phyloP scores from a whole-genome alignment of 2,888 invertebrate genomes.

The Phengaris alcon region DNA sequence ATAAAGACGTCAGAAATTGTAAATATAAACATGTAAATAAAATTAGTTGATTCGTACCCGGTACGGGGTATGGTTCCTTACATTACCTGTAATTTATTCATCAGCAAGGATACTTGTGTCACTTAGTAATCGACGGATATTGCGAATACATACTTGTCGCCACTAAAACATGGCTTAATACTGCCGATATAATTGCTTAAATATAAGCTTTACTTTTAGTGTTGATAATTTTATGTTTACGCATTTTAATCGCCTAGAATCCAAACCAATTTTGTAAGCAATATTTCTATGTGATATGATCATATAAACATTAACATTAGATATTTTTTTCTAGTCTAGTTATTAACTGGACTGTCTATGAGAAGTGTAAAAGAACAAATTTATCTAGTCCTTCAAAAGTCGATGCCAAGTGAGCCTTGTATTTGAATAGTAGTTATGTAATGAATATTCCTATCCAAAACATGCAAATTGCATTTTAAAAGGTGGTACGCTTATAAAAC shows the following conservation, averaged over 20 bases:
- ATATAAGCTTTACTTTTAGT: conserved; percentile 53
- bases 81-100: conserved; percentile 40
- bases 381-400: conserved; percentile 27
- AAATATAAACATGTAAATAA: conserved; percentile 38
- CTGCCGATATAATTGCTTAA: conserved; percentile 58
- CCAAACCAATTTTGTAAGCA: conserved; percentile 8
- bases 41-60: conserved; percentile 28
- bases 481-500: conserved; percentile 29
- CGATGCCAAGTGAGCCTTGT: conserved; percentile 37
- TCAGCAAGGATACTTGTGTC: conserved; percentile 50
- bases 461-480: conserved; percentile 26
- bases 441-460: conserved; percentile 30
- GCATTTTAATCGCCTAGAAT: conserved; percentile 39
- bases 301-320: conserved; percentile 9
- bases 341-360: background rate
- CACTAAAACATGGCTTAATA: conserved; percentile 59
- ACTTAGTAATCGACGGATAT: conserved; percentile 69
- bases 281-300: background rate
- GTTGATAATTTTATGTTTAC: conserved; percentile 42
- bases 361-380: background rate
- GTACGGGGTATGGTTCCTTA: conserved; percentile 33
- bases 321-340: conserved; percentile 12
- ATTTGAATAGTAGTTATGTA: conserved; percentile 35
- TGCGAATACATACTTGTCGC: conserved; percentile 65
- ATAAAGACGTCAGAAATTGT: conserved; percentile 37